Conservation (phyloP, 2,113 vertebrate genomes). For the Butorides virescens region DNA sequence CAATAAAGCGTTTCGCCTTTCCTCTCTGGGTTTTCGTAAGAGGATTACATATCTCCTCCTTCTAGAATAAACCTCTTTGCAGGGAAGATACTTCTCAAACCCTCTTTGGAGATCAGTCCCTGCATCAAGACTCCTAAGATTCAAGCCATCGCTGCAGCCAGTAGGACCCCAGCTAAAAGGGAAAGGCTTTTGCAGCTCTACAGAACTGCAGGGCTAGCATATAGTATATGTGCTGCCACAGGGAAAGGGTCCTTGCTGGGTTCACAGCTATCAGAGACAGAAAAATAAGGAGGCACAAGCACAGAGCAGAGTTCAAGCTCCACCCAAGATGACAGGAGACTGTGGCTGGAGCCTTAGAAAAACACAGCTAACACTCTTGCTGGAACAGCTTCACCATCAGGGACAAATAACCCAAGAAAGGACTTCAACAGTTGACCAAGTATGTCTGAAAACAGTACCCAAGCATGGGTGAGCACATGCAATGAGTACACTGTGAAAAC, state of each 20-base stretch:
- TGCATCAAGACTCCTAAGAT: neutral
- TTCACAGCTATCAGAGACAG: neutral
- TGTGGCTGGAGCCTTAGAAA: neutral
- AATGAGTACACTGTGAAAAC: neutral
- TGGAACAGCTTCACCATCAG: neutral
- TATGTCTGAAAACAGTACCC: neutral
- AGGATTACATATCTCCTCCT: conserved; percentile 35
- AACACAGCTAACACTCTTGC: neutral
- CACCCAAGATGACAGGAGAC: neutral
- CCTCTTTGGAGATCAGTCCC: conserved; percentile 25
- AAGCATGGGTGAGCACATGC: neutral
- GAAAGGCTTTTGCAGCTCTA: conserved; percentile 9
- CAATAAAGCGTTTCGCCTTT: conserved; percentile 2
- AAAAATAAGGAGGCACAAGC: neutral
- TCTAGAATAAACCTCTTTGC: conserved; percentile 47
- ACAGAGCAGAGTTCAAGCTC: neutral
- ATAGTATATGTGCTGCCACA: neutral
- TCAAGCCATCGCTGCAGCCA: neutral
- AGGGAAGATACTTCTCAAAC: conserved; percentile 42
- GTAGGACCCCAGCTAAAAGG: neutral
- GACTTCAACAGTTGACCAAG: neutral
- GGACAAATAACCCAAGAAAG: neutral
- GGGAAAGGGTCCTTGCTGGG: neutral
- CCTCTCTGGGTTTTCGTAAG: conserved; percentile 18
- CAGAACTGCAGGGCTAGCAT: neutral